Evolutionary conservation across 2,113 vertebrate genomes (phyloP).

Genomic region (Dromaius novaehollandiae): DNA sequence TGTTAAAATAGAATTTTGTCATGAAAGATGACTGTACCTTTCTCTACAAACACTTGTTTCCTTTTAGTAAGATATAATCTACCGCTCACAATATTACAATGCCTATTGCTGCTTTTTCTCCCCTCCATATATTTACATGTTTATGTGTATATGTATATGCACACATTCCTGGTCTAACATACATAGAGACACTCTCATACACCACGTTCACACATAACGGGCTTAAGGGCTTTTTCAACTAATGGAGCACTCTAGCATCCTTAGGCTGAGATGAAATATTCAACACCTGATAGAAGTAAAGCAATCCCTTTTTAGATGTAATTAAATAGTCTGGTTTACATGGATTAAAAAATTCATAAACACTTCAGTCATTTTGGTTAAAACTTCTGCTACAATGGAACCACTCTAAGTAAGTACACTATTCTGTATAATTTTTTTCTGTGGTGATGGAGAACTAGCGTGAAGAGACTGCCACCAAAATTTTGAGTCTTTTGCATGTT

Average conservation of each 20-base stretch:
- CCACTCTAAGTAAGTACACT: neutral
- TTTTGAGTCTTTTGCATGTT: neutral
- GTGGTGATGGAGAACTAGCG: neutral
- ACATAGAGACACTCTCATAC: neutral
- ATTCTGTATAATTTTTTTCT: neutral
- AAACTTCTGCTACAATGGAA: constrained; percentile 14
- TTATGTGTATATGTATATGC: neutral
- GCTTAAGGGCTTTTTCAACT: constrained; percentile 53
- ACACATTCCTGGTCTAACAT: neutral
- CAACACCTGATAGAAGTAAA: constrained; percentile 42
- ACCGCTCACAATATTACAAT: neutral
- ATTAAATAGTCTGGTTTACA: constrained; percentile 44
- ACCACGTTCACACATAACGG: neutral
- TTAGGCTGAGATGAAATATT: constrained; percentile 66
- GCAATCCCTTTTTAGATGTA: constrained; percentile 37
- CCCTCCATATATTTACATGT: neutral
- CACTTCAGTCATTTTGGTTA: constrained; percentile 5
- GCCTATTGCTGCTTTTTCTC: neutral
- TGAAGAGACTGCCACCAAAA: neutral
- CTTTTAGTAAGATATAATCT: neutral
- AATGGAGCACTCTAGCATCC: constrained; percentile 44
- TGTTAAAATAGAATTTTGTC: neutral
- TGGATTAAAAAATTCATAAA: constrained; percentile 64
- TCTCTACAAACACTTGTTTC: neutral
- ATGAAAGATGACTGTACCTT: neutral